Conservation (phyloP, 2,113 vertebrate species). For the Puffinus mauretanicus region DNA sequence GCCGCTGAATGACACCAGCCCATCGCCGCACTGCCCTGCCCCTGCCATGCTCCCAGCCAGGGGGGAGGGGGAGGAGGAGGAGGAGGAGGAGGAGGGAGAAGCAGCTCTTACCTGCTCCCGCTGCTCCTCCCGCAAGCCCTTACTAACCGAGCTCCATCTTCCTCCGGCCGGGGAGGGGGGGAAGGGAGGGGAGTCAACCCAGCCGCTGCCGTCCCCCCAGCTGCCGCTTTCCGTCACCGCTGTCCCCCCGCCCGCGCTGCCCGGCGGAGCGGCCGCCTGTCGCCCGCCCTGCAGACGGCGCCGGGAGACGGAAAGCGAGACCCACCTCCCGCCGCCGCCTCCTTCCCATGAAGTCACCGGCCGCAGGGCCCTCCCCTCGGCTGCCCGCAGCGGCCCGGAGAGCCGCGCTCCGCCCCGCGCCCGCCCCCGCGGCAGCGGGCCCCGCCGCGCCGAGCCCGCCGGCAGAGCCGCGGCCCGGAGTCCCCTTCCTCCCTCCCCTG, state of each 20-base stretch:
- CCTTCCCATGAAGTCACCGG: constrained; percentile 65
- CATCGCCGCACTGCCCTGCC: neutral
- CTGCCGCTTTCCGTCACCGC: constrained; percentile 59
- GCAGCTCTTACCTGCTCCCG: constrained; percentile 66
- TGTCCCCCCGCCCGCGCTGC: neutral
- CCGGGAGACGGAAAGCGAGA: neutral
- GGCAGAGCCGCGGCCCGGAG: neutral
- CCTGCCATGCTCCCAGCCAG: neutral
- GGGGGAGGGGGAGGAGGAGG: neutral
- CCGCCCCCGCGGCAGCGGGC: neutral
- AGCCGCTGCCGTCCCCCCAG: neutral
- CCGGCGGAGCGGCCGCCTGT: constrained; percentile 25
- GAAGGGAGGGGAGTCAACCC: neutral
- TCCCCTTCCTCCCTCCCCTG: neutral
- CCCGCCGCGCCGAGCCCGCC: neutral
- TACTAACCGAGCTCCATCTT: constrained; percentile 71
- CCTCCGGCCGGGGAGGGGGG: neutral
- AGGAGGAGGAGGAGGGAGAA: neutral
- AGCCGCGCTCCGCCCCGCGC: neutral
- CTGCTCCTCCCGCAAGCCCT: constrained; percentile 11
- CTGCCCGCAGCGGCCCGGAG: neutral
- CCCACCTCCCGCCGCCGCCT: constrained; percentile 14
- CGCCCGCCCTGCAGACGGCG: neutral
- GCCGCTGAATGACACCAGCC: neutral
- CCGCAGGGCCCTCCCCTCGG: constrained; percentile 15